Evolutionary conservation across 2,888 invertebrate species (phyloP), one percentile per base, ranked within the genome.

Genomic region (Napeogenes inachia): DNA sequence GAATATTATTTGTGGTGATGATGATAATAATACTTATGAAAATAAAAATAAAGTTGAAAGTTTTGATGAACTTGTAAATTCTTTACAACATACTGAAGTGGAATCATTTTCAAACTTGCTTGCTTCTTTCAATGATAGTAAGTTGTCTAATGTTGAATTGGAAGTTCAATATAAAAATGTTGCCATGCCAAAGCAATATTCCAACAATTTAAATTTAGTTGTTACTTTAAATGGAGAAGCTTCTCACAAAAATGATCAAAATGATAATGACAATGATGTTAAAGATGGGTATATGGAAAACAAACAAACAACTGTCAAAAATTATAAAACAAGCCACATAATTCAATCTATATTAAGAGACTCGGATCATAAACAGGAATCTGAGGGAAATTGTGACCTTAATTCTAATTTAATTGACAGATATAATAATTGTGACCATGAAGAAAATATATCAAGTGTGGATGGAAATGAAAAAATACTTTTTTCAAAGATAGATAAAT

Each of bases 1-100:
- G 83, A 65, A 77, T 61, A 65, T 69, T 54, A 69, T 80, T 46
- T 71, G 68, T 64, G 33, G 60, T 60, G 66, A 72, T 32, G 38
- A 63, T 50, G 54, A 58, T 42, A 42, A 12, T 10, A 42, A 42
- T 42, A 42, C 10, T 42, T 42, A 66, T 58, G 21, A 45, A 38
- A 64, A 68, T 32, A 60, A 61, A 30, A 59, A 53, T 42, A 46
- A 64, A 47, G 47, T 71, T 47, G 74, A 78, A 64, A 73, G 67
- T 59, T 81, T 81, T 73, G 71, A 75, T 30, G 66, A 69, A 45
- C 70, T 82, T 58, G 73, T 71, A 60, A 62, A 73, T 30, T 80
- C 81, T 56, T 79, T 75, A 72, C 63, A 78, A 32, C 60, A 68
- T 45, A 47, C 68, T 42, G 68, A 65, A 59, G 53, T 68, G 54